phyloP scores from a whole-genome alignment of 2,113 vertebrate species.

The Henicopernis longicauda region DNA sequence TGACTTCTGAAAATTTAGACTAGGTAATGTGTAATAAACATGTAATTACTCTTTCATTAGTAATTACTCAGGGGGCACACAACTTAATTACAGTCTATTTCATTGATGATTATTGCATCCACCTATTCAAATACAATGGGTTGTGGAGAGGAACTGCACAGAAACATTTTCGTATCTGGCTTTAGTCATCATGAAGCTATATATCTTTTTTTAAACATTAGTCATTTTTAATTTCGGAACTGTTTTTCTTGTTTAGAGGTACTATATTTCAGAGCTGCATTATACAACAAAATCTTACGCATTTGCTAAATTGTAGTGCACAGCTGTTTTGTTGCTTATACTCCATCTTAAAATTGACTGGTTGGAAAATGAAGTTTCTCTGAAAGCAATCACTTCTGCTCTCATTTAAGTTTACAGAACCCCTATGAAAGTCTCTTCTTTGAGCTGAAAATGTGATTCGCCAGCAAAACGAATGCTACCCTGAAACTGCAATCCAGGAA shows the following conservation, averaged over 20 bases:
- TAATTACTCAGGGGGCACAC: neutral
- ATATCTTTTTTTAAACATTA: neutral
- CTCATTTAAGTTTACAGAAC: slow-evolving; percentile 22
- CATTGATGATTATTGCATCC: neutral
- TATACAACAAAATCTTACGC: slow-evolving; percentile 1
- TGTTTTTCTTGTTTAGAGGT: neutral
- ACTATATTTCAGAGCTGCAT: neutral
- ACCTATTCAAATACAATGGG: neutral
- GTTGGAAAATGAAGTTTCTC: slow-evolving; percentile 57
- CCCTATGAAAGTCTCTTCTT: neutral
- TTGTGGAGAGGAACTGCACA: neutral
- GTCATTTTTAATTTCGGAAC: slow-evolving; percentile 30
- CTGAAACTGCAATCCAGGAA: slow-evolving; percentile 3
- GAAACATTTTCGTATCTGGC: neutral
- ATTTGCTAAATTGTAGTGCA: slow-evolving; percentile 38
- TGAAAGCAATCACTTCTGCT: slow-evolving; percentile 49
- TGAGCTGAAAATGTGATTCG: slow-evolving; percentile 18
- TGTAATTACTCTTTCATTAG: neutral
- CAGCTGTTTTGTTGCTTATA: slow-evolving; percentile 29
- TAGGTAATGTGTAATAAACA: neutral
- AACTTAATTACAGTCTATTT: neutral
- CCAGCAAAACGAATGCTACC: slow-evolving; percentile 15
- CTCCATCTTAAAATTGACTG: slow-evolving; percentile 39
- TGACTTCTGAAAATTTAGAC: neutral
- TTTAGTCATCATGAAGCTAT: neutral